Base-by-base conservation (phyloP, 2,797 vertebrate species). In the Poeciliopsis infans region DNA sequence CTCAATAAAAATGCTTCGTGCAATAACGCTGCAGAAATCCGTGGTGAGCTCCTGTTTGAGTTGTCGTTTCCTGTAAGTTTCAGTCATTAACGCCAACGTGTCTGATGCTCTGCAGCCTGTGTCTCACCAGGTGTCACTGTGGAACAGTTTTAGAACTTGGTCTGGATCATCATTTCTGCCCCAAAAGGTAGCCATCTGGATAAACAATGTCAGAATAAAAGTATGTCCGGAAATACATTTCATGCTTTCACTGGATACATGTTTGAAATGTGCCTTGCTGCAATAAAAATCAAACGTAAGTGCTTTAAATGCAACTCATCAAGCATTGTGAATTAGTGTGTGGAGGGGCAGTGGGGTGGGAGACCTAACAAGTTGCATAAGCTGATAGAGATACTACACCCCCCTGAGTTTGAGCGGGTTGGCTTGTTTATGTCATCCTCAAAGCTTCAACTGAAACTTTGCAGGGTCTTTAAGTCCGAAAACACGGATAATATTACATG, bases 101-200 rank as follows among this genome's bases (percentile, higher is more conserved):
- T 23, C 31, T 77, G 43, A 2, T 83, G 89, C 61, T 80, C 23
- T 91, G 81, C 68, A 11, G 8, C 8, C 2, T 31, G 0, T 41
- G 8, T 59, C 20, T 78, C 94, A 85, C 72, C 71, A 91, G 92
- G 86, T 81, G 92, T 85, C 92, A 61, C 89, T 86, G 82, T 85
- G 84, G 69, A 84, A 79, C 80, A 85, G 51, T 72, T 81, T 82
- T 84, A 81, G 4, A 64, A 10, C 1, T 4, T 6, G 3, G 3
- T 70, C 0, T 25, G 2, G 2, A 1, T 7, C 20, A 46, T 81
- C 41, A 53, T 55, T 16, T 18, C 23, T 86, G 70, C n/a, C 31
- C 25, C 18, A 68, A 76, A 61, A 84, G 51, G 64, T 84, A 20
- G 70, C 41, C 72, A 66, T 43, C 45, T 66, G 57, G 36, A 39